Conservation (phyloP, 2,888 invertebrate species). For the Catocala fraxini region DNA sequence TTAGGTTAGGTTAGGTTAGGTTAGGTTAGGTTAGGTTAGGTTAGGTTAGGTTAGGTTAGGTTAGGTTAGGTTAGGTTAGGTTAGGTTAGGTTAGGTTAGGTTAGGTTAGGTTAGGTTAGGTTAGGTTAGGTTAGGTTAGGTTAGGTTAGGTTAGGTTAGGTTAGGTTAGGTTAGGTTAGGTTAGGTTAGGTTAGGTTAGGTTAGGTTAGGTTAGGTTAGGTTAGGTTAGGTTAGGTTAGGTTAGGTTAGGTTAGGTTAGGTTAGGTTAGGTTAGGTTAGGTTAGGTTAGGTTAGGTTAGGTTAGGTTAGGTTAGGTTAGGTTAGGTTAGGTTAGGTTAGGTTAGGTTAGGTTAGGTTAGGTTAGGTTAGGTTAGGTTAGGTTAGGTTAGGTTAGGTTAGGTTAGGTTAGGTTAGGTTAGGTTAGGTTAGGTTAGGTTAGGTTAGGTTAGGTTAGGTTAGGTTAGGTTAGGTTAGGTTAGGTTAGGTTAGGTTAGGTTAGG, state of each 20-base stretch:
- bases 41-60: slow-evolving; percentile 36
- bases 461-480: no score
- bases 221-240: slow-evolving; percentile 25
- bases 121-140: slow-evolving; percentile 41
- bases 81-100: slow-evolving; percentile 36
- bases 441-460: no score
- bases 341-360: no score
- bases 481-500: no score
- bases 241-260: slow-evolving; percentile 26
- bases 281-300: slow-evolving; percentile 23
- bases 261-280: slow-evolving; percentile 15
- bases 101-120: slow-evolving; percentile 38
- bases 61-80: slow-evolving; percentile 39
- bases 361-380: no score
- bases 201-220: slow-evolving; percentile 15
- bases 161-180: slow-evolving; percentile 31
- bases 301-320: slow-evolving; percentile 7
- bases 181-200: slow-evolving; percentile 17
- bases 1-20: slow-evolving; percentile 29
- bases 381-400: no score
- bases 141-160: slow-evolving; percentile 38
- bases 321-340: no score
- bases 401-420: no score
- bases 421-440: no score
- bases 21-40: slow-evolving; percentile 23